Conservation (phyloP, 1,140 invertebrate species). For the Bombus haemorrhoidalis region DNA sequence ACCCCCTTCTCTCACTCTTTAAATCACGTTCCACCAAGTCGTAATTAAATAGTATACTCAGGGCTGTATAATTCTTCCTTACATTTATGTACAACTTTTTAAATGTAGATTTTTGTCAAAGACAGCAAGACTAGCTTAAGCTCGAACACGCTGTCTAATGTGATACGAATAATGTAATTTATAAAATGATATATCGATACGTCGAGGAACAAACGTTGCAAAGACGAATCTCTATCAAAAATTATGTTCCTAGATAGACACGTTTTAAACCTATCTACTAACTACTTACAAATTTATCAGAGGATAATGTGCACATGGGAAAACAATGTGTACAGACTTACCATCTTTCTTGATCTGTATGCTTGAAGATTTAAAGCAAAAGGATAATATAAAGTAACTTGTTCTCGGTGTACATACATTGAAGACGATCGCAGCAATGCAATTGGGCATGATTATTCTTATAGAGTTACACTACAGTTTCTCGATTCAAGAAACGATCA, state of each 20-base stretch:
- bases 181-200: neutral
- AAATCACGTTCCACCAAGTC: neutral
- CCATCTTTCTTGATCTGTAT: neutral
- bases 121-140: neutral
- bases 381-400: neutral
- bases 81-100: neutral
- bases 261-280: slow-evolving; percentile 4
- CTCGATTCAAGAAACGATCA: neutral
- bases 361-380: neutral
- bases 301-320: neutral
- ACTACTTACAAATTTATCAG: neutral
- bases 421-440: neutral
- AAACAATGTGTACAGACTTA: neutral
- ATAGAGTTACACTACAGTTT: neutral
- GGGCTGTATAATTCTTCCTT: slow-evolving; percentile 7
- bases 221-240: neutral
- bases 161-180: slow-evolving; percentile 22
- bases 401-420: neutral
- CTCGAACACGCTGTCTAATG: neutral
- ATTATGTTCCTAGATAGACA: neutral
- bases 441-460: neutral
- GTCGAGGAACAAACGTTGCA: neutral
- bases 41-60: slow-evolving; percentile 6
- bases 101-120: neutral
- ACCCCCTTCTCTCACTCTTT: neutral